Percentiles rank a stretch among this genome's conserved stretches.
Evolutionary conservation across 1,140 invertebrate genomes (phyloP).

Genomic region (Trichomalopsis sarcophagae): DNA sequence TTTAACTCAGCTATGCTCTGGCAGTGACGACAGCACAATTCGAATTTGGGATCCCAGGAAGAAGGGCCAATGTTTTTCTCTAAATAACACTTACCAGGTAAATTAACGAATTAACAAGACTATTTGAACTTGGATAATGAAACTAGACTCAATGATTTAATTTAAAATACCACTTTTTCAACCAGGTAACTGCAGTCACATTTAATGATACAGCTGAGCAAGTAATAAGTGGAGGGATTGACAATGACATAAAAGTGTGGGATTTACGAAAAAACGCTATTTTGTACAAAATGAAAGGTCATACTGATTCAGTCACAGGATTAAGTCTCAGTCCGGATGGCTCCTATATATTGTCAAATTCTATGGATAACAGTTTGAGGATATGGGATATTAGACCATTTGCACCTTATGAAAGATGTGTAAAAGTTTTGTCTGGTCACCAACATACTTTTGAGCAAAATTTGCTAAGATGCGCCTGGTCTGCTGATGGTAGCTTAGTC

Average conservation of each 20-base stretch:
- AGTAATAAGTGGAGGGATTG: conserved; percentile 92
- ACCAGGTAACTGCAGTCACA: conserved; percentile 87
- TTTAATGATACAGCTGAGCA: conserved; percentile 98
- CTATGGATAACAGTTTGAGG: conserved; percentile 95
- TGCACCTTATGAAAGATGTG: conserved; percentile 92
- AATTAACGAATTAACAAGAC: background rate
- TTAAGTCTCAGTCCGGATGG: conserved; percentile 95
- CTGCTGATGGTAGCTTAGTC: conserved; percentile 85
- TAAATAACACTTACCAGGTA: conserved; percentile 88
- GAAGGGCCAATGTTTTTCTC: conserved; percentile 83
- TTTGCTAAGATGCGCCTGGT: conserved; percentile 85
- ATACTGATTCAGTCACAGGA: conserved; percentile 97
- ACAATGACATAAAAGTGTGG: conserved; percentile 99
- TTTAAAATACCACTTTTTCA: background rate
- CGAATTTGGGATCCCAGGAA: conserved; percentile 93
- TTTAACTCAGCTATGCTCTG: conserved; percentile 92
- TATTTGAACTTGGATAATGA: background rate
- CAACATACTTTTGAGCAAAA: conserved; percentile 99
- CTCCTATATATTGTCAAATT: conserved; percentile 94
- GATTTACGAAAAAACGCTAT: conserved; percentile 94
- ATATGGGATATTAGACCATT: conserved; percentile 89
- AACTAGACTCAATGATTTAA: background rate
- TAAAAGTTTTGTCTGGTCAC: conserved; percentile 94
- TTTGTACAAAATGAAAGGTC: conserved; percentile 88
- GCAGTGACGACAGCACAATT: conserved; percentile 95